Base-by-base conservation (phyloP, 2,888 invertebrate genomes). In the Rhagophthalmus giganteus region DNA sequence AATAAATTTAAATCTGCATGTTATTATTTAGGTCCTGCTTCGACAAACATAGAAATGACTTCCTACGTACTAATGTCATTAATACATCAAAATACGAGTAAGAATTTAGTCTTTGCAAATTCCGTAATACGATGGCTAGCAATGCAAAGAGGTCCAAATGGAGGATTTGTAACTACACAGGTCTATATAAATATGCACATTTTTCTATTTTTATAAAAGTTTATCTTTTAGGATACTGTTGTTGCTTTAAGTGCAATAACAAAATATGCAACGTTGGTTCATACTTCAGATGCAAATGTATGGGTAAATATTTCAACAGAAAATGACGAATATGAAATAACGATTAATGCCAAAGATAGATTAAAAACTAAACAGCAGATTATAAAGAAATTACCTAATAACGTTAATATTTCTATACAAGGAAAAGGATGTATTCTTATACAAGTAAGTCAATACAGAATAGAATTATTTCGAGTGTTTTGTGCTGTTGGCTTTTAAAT, bases 121-220 rank as follows among this genome's bases (percentile, higher is more conserved):
- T 80, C 82, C 6, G 83, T 86, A 1, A 78, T 86, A 0, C 80
- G 85, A 44, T 91, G 90, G 90, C 76, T 92, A 34, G 79, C 85
- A 3, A 78, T 83, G 1, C 85, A 88, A 64, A 76, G 86, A 28
- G 82, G 83, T 49, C 74, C 82, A 2, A 74, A 80, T 2, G 90
- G 90, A 2, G 89, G 88, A 1, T 90, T 90, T 63, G 72, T 82
- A 0, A 85, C 89, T 1, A 89, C 90, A 0, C 90, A 87, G 78
- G 85, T 83, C 59, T 58, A 33, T 24, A 24, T 6, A 24, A 24
- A 6, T 24, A 24, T 24, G 24, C 7, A 6, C 24, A 24, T 24
- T 24, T 24, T 6, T 24, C 42, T 20, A 26, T 2, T 2, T 11
- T 11, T 2, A 6, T 26, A 14, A 26, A 20, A 38, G 12, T 38